Conservation (phyloP, 2,113 vertebrate genomes). For the Gorilla gorilla region DNA sequence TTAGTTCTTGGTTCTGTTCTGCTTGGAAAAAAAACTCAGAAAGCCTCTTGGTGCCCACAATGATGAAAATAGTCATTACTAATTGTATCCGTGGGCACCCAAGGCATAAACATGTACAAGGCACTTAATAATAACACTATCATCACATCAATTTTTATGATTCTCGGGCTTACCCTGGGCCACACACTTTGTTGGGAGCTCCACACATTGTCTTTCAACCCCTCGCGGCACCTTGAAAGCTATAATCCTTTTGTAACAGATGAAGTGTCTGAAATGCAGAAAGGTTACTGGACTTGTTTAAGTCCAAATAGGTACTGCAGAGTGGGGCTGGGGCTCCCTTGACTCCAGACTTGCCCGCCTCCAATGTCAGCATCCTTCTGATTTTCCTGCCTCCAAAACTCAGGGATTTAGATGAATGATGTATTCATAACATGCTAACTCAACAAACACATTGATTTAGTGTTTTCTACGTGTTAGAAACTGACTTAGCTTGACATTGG, state of each 20-base stretch:
- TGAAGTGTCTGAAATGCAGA: not conserved
- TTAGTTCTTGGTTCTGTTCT: not conserved
- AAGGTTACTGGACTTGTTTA: not conserved
- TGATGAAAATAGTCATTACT: not conserved
- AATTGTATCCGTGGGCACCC: not conserved
- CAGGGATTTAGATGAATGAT: constrained; percentile 16
- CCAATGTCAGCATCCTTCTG: not conserved
- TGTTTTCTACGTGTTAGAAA: not conserved
- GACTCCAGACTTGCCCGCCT: not conserved
- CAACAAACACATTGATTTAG: constrained; percentile 27
- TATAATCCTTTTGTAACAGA: not conserved
- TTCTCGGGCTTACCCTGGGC: not conserved
- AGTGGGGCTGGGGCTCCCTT: not conserved
- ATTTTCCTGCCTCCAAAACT: not conserved
- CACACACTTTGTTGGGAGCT: not conserved
- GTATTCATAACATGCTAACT: not conserved
- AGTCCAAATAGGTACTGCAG: not conserved
- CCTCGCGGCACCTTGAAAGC: not conserved
- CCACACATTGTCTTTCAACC: not conserved
- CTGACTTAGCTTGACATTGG: not conserved
- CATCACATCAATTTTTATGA: not conserved
- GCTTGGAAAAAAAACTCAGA: not conserved
- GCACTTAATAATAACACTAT: not conserved
- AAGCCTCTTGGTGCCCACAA: not conserved
- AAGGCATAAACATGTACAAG: not conserved